Evolutionary conservation across 2,888 invertebrate species (phyloP), one percentile per base, ranked within the genome.

Genomic region (Agonopterix heracliana): DNA sequence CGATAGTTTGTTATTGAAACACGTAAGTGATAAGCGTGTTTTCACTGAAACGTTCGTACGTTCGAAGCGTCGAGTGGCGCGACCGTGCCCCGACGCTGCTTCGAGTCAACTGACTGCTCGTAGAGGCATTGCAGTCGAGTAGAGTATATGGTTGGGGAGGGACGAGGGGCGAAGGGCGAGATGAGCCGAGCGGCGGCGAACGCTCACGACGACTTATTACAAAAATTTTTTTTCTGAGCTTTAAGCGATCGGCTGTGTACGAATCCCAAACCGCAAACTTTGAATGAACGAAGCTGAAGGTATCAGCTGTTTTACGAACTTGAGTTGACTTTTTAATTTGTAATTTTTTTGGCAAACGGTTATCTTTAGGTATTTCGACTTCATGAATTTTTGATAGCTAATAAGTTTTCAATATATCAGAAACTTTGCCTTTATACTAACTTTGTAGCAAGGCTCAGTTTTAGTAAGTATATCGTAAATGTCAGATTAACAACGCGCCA

Each of bases 191-290:
- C 72, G 71, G 79, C 78, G 81, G 84, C 89, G 89, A 89, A 78
- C 78, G 79, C 76, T 78, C 82, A 81, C 89, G 88, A 87, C 71
- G 79, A 79, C 81, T 83, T 85, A 86, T 85, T 85, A 86, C 79
- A 86, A 85, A 84, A 86, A 85, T 85, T 81, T 83, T 81, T 85
- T 78, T 42, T 78, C 77, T 72, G 71, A 80, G 81, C 80, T 85
- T 81, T 76, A 72, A 74, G 74, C 78, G 74, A 79, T 81, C 79
- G 78, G 71, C 72, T 74, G 69, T 74, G 70, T 70, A 68, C 72
- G 73, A 74, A 72, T 72, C 61, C 63, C 55, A 60, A 68, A 74
- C 75, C 75, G 68, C 76, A 77, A 78, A 79, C 66, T 79, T 81
- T 78, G 72, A 78, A 81, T 79, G 74, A 78, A 73, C 63, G 68